These are phyloP conservation scores for Acomys russatus DNA, from an alignment of 2,797 vertebrate genomes.

Conservation along the genomic window DNA sequence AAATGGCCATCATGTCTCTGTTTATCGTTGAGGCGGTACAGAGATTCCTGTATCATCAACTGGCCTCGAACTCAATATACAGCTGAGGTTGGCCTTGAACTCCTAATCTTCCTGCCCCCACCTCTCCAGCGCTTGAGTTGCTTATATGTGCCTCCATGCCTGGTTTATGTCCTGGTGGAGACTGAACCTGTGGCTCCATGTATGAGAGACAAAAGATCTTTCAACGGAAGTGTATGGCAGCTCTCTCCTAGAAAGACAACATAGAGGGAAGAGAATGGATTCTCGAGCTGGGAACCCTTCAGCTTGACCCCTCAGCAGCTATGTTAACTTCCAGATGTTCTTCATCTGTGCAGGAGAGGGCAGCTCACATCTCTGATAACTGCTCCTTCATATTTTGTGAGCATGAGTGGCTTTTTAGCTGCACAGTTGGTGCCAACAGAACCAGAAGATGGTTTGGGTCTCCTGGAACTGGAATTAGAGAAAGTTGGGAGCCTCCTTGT, in stretches of 20 bases:
- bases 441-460: background rate
- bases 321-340: background rate
- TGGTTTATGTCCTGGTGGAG: background rate
- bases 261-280: background rate
- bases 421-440: background rate
- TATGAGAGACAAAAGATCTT: background rate
- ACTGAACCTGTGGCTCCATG: background rate
- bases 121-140: too few relatives aligned
- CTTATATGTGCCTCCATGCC: too few relatives aligned
- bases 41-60: background rate
- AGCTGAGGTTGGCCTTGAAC: background rate
- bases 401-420: background rate
- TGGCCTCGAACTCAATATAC: background rate
- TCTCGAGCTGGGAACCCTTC: accelerated
- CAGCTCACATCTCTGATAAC: too few relatives aligned
- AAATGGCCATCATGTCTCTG: accelerated
- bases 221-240: background rate
- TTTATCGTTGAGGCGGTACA: background rate
- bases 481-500: background rate
- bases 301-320: background rate
- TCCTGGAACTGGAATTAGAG: background rate
- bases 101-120: background rate
- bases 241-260: background rate
- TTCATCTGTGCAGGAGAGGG: background rate
- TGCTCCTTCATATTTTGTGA: background rate